Evolutionary conservation across 2,113 vertebrate genomes (phyloP).

Genomic region (Percina caprodes): DNA sequence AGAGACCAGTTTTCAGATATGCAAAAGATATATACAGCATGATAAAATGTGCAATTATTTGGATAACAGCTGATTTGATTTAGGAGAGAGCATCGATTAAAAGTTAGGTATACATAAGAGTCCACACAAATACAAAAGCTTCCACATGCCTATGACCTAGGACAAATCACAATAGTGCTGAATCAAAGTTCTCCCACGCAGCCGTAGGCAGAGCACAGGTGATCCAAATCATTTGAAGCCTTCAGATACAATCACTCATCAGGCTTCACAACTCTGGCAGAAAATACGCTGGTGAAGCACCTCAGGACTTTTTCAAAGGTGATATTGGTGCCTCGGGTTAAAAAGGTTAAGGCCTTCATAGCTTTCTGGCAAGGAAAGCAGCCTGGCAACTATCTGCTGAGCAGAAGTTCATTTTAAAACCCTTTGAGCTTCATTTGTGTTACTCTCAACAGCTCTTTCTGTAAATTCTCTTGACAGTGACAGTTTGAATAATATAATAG

Average conservation of each 20-base stretch:
- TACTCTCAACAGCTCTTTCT: neutral
- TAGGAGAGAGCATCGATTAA: too few relatives aligned
- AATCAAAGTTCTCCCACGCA: conserved; percentile 25
- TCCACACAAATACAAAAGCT: conserved; percentile 18
- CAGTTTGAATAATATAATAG: neutral
- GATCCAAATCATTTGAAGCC: conserved; percentile 15
- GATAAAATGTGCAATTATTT: too few relatives aligned
- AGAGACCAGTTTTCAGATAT: too few relatives aligned
- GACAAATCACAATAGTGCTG: conserved; percentile 42
- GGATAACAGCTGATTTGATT: too few relatives aligned
- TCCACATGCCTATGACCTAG: conserved; percentile 34
- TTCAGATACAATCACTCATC: conserved; percentile 10
- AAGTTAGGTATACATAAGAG: neutral
- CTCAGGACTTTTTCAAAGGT: conserved; percentile 8
- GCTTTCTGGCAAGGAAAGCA: conserved; percentile 10
- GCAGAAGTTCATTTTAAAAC: conserved; percentile 17
- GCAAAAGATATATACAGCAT: too few relatives aligned
- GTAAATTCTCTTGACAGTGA: neutral
- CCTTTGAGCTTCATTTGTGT: neutral
- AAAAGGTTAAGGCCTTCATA: neutral
- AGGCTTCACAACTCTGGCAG: conserved; percentile 5
- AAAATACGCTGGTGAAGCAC: conserved; percentile 2
- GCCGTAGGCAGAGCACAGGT: conserved; percentile 15
- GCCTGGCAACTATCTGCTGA: conserved; percentile 6
- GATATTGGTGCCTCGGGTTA: conserved; percentile 7